Evolutionary conservation across 2,888 invertebrate genomes (phyloP), one percentile per base, ranked within the genome.

Genomic region (Catonia carolina): DNA sequence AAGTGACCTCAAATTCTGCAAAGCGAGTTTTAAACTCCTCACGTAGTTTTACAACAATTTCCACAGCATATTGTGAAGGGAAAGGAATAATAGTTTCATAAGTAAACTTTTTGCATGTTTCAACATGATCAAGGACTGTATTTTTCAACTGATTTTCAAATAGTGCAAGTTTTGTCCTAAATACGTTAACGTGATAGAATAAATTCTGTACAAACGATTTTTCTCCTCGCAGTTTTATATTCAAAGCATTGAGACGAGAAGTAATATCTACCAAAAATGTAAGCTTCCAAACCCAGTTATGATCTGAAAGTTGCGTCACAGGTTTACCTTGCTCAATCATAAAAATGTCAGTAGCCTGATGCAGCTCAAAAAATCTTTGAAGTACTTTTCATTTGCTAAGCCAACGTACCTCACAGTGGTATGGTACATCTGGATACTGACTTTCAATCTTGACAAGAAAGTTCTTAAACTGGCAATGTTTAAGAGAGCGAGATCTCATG

Each of bases 291-390:
- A 61, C 27, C 56, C 56, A 61, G n/a, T 41, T 15, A 18, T n/a
- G n/a, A n/a, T n/a, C n/a, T n/a, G n/a, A n/a, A n/a, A n/a, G n/a
- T n/a, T n/a, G n/a, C n/a, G n/a, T n/a, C n/a, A n/a, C n/a, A n/a
- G n/a, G n/a, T n/a, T n/a, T n/a, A n/a, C n/a, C n/a, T 61, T 60
- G 59, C 42, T 61, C 62, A 45, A 53, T 60, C 59, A 61, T 53
- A 58, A 56, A 62, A 41, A 55, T 53, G 55, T 61, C 58, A 58
- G 60, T 61, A 41, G 54, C 56, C 47, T 59, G 53, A 50, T 50
- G 53, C 49, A 60, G 50, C 36, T 63, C 56, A 49, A 60, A 60
- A 62, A 60, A 52, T 48, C 47, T 53, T 58, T 74, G 36, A n/a
- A 52, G 36, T 10, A 56, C 53, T 27, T 53, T 59, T 20, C 47